A percentile compares a stretch with the other conserved stretches of the same genome.
These are phyloP conservation scores for Spisula solida DNA, from an alignment of 2,888 invertebrate species.

Conservation along the genomic window DNA sequence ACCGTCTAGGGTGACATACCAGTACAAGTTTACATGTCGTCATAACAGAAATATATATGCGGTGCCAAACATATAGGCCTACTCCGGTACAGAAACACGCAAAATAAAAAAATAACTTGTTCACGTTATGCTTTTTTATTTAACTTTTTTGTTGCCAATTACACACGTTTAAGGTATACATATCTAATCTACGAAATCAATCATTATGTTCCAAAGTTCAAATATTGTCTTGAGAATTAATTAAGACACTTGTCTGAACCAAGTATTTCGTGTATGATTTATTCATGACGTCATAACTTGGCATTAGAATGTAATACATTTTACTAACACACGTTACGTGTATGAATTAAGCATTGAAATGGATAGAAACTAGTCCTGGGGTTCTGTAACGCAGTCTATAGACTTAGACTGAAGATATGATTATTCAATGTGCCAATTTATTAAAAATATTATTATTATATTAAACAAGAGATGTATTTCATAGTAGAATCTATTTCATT, in stretches of 20 bases:
- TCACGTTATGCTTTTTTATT: too few species aligned
- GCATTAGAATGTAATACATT: neutral
- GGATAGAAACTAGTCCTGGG: neutral
- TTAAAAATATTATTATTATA: neutral
- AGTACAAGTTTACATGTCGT: neutral
- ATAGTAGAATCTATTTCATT: neutral
- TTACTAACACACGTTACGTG: neutral
- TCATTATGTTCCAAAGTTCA: too few species aligned
- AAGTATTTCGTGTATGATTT: too few species aligned
- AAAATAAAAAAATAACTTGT: too few species aligned
- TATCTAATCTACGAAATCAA: neutral
- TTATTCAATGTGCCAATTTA: constrained; percentile 26
- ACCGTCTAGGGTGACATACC: neutral
- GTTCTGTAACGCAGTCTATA: neutral
- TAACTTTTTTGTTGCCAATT: neutral
- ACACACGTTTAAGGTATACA: neutral
- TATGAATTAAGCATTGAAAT: neutral
- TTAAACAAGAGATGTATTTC: neutral
- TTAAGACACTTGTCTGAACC: too few species aligned
- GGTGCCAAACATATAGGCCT: neutral
- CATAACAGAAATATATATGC: constrained; percentile 1
- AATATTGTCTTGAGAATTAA: too few species aligned
- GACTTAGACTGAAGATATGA: neutral
- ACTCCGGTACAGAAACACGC: too few species aligned
- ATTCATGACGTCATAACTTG: neutral